Percentiles rank a stretch among this genome's conserved stretches.
These are phyloP conservation scores for Vanessa tameamea DNA, from an alignment of 1,140 invertebrate species.

Conservation along the genomic window DNA sequence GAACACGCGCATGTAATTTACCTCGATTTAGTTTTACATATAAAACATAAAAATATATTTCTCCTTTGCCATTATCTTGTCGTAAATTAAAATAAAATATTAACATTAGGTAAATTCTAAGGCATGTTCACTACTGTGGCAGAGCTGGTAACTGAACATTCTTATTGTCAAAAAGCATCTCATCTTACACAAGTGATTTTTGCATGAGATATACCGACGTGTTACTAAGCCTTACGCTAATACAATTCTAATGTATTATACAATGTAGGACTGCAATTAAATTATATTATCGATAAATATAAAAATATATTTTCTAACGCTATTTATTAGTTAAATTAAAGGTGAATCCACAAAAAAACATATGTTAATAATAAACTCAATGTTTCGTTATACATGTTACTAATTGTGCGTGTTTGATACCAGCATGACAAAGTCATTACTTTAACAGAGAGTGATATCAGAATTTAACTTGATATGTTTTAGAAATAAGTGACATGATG, in stretches of 20 bases:
- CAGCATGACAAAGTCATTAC: background rate
- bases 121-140: conserved; percentile 45
- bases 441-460: background rate
- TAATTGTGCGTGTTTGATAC: conserved; percentile 37
- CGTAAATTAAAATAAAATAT: conserved; percentile 9
- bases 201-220: background rate
- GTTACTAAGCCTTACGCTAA: background rate
- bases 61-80: conserved; percentile 18
- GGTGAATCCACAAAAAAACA: conserved; percentile 27
- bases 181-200: conserved; percentile 12
- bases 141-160: conserved; percentile 64
- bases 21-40: conserved; percentile 20
- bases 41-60: conserved; percentile 32
- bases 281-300: conserved; percentile 15
- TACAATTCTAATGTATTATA: background rate
- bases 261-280: background rate
- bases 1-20: conserved; percentile 47
- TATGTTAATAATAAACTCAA: conserved; percentile 16
- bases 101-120: conserved; percentile 36
- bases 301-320: conserved; percentile 6
- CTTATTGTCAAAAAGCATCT: conserved; percentile 58
- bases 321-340: conserved; percentile 22
- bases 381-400: conserved; percentile 19
- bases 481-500: conserved; percentile 67
- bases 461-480: conserved; percentile 58